A percentile compares a stretch with the other conserved stretches of the same genome.
These are phyloP conservation scores for Spea hammondii DNA, from an alignment of 2,797 vertebrate genomes.

Conservation along the genomic window DNA sequence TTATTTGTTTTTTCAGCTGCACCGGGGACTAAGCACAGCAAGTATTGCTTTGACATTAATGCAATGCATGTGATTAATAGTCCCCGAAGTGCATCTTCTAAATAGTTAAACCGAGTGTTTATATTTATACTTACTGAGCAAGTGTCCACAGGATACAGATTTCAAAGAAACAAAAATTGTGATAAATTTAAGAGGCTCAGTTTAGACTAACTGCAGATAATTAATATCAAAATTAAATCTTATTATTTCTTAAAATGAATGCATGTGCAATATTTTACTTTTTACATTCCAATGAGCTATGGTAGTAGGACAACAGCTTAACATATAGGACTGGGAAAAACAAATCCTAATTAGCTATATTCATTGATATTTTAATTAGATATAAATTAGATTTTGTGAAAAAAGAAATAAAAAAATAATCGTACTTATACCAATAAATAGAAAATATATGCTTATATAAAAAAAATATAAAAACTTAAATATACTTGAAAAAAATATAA, in stretches of 20 bases:
- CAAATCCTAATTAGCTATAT: too few species aligned
- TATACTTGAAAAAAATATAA: too few species aligned
- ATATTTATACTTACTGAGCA: slow-evolving; percentile 32
- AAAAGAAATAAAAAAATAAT: too few species aligned
- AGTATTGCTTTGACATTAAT: slow-evolving; percentile 36
- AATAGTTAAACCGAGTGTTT: slow-evolving; percentile 35
- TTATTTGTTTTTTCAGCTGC: slow-evolving; percentile 57
- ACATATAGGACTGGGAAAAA: too few species aligned
- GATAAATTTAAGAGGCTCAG: not conserved
- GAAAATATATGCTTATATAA: too few species aligned
- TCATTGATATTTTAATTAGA: too few species aligned
- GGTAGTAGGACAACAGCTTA: too few species aligned
- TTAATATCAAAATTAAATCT: not conserved
- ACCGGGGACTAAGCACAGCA: slow-evolving; percentile 34
- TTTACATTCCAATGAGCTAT: not conserved
- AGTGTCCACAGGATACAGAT: not conserved
- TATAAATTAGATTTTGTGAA: too few species aligned
- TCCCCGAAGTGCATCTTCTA: slow-evolving; percentile 47
- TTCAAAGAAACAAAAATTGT: slow-evolving; percentile 33
- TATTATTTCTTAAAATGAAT: not conserved
- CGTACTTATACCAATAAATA: too few species aligned
- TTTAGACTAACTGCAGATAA: not conserved
- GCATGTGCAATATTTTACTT: not conserved
- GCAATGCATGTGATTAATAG: slow-evolving; percentile 45
- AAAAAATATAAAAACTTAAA: too few species aligned